Base-by-base conservation (phyloP, 2,888 invertebrate genomes). In the Morpho helenor region DNA sequence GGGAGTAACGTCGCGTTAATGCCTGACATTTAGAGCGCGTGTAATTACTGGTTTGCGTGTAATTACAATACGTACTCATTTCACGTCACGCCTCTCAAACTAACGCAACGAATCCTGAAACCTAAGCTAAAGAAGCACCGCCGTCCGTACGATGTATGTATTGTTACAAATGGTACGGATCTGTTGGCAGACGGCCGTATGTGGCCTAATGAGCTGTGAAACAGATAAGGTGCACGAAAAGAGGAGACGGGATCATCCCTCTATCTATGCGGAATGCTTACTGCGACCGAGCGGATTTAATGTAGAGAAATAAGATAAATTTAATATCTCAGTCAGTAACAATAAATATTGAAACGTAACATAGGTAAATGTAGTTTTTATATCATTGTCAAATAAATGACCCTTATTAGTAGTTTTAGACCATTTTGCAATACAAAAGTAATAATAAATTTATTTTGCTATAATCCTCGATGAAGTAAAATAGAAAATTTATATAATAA, bases 181-280 rank as follows among this genome's bases (percentile, higher is more conserved):
- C 81, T 85, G 77, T 73, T 79, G 72, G 76, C 76, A 79, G 78
- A 74, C 78, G 70, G 74, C 79, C 75, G 80, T 82, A 80, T 76
- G 81, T 71, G 74, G 80, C 80, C 84, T 90, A 91, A 91, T 91
- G 91, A 90, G 85, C 87, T 85, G 91, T 91, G 88, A 92, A 92
- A 82, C 77, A 91, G 92, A 92, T 92, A 92, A 91, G 91, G 83
- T 82, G 79, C 69, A 77, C 78, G 76, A 76, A 79, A 76, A 72
- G 72, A 80, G 79, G 74, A 79, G 79, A 79, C 81, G 79, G 80
- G 80, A 86, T 87, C 82, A 80, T 76, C 77, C 78, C 75, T 77
- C 77, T 84, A 86, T 87, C 84, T 83, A 70, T 76, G 74, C 68
- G 74, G 68, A 79, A 77, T 77, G 77, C 76, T 84, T 79, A 78